Evolutionary conservation across 2,797 vertebrate species (phyloP).

Genomic region (Galago senegalensis): DNA sequence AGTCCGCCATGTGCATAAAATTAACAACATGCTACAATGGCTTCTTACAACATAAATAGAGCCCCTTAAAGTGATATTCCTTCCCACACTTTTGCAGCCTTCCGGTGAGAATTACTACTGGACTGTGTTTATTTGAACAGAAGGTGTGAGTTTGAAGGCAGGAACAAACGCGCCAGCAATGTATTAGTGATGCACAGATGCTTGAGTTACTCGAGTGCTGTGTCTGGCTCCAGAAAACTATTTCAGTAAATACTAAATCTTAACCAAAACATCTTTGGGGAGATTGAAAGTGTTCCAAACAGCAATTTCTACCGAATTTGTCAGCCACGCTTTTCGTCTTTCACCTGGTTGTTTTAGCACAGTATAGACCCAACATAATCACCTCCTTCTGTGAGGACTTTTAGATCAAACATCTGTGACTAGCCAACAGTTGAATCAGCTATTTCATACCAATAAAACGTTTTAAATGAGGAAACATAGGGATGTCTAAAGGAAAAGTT

Average conservation of each 20-base stretch:
- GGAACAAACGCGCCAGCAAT: neutral
- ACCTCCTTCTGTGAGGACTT: neutral
- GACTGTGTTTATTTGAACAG: conserved; percentile 45
- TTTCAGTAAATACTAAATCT: conserved; percentile 51
- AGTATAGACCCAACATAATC: neutral
- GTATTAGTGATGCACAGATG: neutral
- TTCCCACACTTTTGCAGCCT: conserved; percentile 29
- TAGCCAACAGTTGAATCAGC: neutral
- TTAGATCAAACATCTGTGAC: neutral
- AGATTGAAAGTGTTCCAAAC: neutral
- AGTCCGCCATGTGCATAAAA: conserved; percentile 56
- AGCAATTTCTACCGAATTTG: neutral
- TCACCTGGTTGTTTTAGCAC: neutral
- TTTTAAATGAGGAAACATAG: neutral
- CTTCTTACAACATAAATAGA: conserved; percentile 36
- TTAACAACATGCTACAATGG: conserved; percentile 67
- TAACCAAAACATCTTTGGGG: conserved; percentile 29
- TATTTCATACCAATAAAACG: neutral
- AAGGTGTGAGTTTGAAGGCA: conserved; percentile 70
- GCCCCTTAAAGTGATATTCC: conserved; percentile 50
- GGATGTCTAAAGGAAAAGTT: neutral
- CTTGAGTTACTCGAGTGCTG: neutral
- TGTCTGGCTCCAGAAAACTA: conserved; percentile 7
- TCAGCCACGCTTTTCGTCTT: neutral
- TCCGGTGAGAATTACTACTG: conserved; percentile 67